A percentile compares a stretch with the other conserved stretches of the same genome.
phyloP scores from a whole-genome alignment of 2,888 invertebrate genomes.

The Aphidoletes aphidimyza region DNA sequence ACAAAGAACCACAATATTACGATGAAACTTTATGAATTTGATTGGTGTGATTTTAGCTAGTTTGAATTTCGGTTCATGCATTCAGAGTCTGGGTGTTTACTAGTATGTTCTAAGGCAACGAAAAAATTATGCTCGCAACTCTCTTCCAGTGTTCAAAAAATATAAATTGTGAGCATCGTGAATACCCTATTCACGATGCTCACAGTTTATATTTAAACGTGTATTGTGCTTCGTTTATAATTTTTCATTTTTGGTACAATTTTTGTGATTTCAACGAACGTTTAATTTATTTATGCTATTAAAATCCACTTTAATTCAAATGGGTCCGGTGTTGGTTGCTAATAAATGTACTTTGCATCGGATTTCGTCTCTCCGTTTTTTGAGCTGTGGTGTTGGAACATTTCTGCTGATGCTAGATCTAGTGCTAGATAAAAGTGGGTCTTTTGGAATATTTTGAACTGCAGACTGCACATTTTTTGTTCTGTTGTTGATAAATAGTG shows the following conservation, averaged over 20 bases:
- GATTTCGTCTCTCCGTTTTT: not conserved
- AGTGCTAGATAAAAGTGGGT: too few species aligned
- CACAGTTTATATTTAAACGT: too few species aligned
- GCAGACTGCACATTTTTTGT: not conserved
- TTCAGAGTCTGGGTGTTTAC: too few species aligned
- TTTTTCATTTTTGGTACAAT: slow-evolving; percentile 13
- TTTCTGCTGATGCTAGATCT: too few species aligned
- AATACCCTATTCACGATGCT: too few species aligned
- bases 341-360: not conserved
- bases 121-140: not conserved
- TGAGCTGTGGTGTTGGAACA: too few species aligned
- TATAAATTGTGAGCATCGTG: too few species aligned
- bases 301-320: slow-evolving; percentile 48
- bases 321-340: not conserved
- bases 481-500: slow-evolving; percentile 30
- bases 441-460: not conserved
- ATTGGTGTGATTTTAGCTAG: not conserved
- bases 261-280: not conserved
- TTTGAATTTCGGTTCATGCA: not conserved
- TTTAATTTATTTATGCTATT: slow-evolving; percentile 41
- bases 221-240: not conserved
- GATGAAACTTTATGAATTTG: slow-evolving; percentile 23
- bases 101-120: too few species aligned
- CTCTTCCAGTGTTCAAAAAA: not conserved
- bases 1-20: not conserved